phyloP scores from a whole-genome alignment of 2,113 vertebrate species.

The Electrona antarctica region DNA sequence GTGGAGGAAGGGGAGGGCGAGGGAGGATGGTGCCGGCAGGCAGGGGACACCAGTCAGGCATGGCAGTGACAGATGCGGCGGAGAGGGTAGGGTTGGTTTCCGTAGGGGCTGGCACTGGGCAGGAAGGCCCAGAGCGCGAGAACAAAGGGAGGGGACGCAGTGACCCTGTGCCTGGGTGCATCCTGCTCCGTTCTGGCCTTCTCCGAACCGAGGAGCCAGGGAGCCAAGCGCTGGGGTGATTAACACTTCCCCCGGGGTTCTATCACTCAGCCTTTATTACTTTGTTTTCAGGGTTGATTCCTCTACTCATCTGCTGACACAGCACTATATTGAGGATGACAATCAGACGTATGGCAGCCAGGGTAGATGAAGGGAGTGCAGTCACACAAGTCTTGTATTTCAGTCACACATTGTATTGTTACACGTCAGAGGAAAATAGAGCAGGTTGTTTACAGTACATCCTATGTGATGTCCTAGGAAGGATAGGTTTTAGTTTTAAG shows the following conservation, averaged over 20 bases:
- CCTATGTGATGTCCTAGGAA: no score
- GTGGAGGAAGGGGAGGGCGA: slow-evolving; percentile 19
- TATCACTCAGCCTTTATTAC: slow-evolving; percentile 75
- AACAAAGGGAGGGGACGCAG: slow-evolving; percentile 71
- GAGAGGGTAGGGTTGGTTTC: slow-evolving; percentile 63
- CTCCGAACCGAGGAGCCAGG: slow-evolving; percentile 46
- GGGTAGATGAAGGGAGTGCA: not conserved
- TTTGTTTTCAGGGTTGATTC: slow-evolving; percentile 74
- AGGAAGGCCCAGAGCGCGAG: slow-evolving; percentile 71
- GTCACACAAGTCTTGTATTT: slow-evolving; percentile 14
- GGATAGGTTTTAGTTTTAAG: not conserved
- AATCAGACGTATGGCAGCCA: slow-evolving; percentile 29
- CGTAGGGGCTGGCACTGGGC: slow-evolving; percentile 67
- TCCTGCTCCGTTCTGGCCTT: slow-evolving; percentile 60
- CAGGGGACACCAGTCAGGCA: slow-evolving; percentile 38
- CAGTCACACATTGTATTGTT: not conserved
- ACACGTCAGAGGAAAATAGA: not conserved
- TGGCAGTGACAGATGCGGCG: slow-evolving; percentile 66
- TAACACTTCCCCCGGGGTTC: slow-evolving; percentile 73
- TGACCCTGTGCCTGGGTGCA: slow-evolving; percentile 69
- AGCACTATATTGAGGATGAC: slow-evolving; percentile 53
- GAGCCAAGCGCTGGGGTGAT: slow-evolving; percentile 60
- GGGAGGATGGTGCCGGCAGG: slow-evolving; percentile 19
- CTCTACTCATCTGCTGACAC: slow-evolving; percentile 67
- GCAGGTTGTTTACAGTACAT: not conserved